Evolutionary conservation across 2,797 vertebrate species (phyloP).

Genomic region (Lutra lutra): DNA sequence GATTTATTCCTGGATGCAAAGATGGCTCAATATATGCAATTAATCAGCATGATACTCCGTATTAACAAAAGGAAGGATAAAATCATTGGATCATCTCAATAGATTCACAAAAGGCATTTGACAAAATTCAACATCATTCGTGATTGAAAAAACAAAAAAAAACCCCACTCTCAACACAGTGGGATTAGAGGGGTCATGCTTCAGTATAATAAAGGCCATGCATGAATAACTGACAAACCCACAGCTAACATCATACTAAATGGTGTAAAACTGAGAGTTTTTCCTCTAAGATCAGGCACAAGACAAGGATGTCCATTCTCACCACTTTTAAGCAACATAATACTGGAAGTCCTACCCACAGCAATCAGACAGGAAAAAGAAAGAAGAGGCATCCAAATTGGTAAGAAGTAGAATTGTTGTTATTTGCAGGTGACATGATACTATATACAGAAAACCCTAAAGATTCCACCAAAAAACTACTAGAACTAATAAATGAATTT

Average conservation of each 20-base stretch:
- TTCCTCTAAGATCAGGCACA: background rate
- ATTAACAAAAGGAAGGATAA: background rate
- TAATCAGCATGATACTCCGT: background rate
- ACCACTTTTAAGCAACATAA: background rate
- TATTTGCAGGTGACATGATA: background rate
- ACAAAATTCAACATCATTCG: background rate
- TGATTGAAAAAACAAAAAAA: background rate
- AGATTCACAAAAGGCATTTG: background rate
- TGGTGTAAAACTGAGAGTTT: background rate
- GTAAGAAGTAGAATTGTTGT: background rate
- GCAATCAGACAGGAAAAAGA: background rate
- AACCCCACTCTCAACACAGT: background rate
- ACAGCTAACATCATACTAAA: background rate
- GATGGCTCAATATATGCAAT: background rate
- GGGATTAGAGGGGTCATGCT: background rate
- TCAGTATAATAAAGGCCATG: background rate
- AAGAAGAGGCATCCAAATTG: background rate
- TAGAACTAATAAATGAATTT: background rate
- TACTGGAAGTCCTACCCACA: background rate
- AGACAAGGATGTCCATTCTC: background rate
- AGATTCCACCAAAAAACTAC: background rate
- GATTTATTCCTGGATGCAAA: background rate
- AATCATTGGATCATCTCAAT: background rate
- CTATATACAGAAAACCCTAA: background rate
- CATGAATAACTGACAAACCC: background rate